Evolutionary conservation across 2,797 vertebrate genomes (phyloP).

Genomic region (Pipistrellus kuhlii): DNA sequence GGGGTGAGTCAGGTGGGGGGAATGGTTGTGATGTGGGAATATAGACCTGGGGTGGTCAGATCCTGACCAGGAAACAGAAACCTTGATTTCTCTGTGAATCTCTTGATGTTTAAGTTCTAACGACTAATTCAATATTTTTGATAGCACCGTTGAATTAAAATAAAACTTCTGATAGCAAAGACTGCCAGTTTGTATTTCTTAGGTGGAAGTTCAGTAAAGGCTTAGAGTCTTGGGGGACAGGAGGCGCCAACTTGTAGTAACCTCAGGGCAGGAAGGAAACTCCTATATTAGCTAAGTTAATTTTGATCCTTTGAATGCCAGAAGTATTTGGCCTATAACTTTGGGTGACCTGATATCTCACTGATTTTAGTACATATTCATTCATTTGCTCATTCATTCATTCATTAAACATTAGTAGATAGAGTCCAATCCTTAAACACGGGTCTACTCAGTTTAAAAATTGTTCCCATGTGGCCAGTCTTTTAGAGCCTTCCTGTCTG

Average conservation of each 20-base stretch:
- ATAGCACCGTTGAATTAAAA: neutral
- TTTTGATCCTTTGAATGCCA: neutral
- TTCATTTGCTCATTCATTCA: neutral
- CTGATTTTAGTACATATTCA: slow-evolving; percentile 19
- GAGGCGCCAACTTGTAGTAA: neutral
- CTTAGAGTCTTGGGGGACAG: neutral
- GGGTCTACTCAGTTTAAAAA: slow-evolving; percentile 1
- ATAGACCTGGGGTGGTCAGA: neutral
- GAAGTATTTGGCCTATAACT: neutral
- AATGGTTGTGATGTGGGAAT: neutral
- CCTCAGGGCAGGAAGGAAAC: neutral
- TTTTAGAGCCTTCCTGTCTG: neutral
- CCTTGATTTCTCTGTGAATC: neutral
- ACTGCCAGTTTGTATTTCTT: neutral
- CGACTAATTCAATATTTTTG: neutral
- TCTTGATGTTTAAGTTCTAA: slow-evolving; percentile 4
- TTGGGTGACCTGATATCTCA: slow-evolving; percentile 2
- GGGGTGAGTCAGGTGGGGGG: no score
- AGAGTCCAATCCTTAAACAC: neutral
- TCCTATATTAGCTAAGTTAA: neutral
- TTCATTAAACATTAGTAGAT: neutral
- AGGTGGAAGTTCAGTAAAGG: neutral
- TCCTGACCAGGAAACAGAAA: slow-evolving; percentile 24
- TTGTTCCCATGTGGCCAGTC: neutral
- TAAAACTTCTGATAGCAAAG: neutral